phyloP scores from a whole-genome alignment of 2,113 vertebrate species.

The Micronycteris hirsuta region DNA sequence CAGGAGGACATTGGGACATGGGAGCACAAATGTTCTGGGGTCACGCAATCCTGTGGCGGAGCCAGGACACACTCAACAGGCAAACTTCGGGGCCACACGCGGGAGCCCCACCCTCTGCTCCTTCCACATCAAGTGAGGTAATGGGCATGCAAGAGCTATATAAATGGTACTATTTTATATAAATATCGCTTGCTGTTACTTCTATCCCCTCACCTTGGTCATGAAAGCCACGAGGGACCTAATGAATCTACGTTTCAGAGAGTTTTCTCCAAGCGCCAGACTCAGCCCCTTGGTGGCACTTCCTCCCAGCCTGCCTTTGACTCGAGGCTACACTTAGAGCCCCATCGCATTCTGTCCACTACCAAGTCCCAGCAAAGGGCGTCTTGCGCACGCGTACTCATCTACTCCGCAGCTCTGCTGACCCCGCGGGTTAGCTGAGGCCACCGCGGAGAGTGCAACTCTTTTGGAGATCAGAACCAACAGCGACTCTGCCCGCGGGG shows the following conservation, averaged over 20 bases:
- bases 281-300: background rate
- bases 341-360: background rate
- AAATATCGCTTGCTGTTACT: constrained; percentile 51
- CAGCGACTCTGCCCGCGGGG: background rate
- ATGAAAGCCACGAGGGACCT: background rate
- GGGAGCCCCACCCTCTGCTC: background rate
- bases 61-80: background rate
- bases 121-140: constrained; percentile 57
- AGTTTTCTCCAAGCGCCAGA: background rate
- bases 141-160: background rate
- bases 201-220: constrained; percentile 43
- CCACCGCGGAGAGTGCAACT: fast-evolving
- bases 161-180: constrained; percentile 33
- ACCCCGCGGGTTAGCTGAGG: background rate
- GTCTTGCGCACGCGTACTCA: fast-evolving
- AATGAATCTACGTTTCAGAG: background rate
- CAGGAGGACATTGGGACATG: background rate
- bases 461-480: background rate
- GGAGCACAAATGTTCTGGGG: background rate
- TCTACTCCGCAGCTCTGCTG: no score
- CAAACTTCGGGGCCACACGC: background rate
- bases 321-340: background rate
- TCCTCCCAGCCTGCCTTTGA: background rate
- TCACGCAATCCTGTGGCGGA: background rate
- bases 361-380: no score